Evolutionary conservation across 2,113 vertebrate species (phyloP).

Genomic region (Drymodes brunneopygia): DNA sequence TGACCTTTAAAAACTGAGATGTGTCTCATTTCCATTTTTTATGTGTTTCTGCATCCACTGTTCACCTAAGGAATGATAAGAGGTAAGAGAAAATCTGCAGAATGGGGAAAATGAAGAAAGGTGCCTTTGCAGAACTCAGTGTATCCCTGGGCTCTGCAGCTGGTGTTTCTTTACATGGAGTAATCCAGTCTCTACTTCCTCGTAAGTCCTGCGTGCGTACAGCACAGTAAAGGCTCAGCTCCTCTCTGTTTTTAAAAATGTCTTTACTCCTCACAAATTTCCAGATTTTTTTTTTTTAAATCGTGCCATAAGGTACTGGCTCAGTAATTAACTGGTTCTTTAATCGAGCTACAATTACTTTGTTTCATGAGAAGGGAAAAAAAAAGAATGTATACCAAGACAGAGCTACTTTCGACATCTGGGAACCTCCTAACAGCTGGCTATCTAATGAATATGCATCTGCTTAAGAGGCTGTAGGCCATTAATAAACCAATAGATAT

Average conservation of each 20-base stretch:
- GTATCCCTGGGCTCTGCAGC: neutral
- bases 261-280: constrained; percentile 46
- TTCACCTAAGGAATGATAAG: neutral
- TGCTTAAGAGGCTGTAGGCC: constrained; percentile 80
- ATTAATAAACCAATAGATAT: constrained; percentile 85
- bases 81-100: neutral
- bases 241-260: neutral
- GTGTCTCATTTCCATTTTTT: neutral
- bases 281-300: neutral
- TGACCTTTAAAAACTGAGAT: neutral
- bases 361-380: constrained; percentile 67
- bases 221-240: neutral
- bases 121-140: neutral
- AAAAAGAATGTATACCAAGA: constrained; percentile 67
- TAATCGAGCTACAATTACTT: constrained; percentile 80
- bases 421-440: constrained; percentile 82
- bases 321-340: constrained; percentile 80
- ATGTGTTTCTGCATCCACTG: neutral
- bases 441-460: constrained; percentile 87
- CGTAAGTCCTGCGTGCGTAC: accelerated
- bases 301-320: constrained; percentile 69
- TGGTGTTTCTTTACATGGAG: neutral
- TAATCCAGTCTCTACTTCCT: neutral
- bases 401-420: constrained; percentile 79
- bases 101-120: neutral